A percentile compares a stretch with the other conserved stretches of the same genome.
phyloP scores from a whole-genome alignment of 2,888 invertebrate genomes.

The Tetranychus truncatus region DNA sequence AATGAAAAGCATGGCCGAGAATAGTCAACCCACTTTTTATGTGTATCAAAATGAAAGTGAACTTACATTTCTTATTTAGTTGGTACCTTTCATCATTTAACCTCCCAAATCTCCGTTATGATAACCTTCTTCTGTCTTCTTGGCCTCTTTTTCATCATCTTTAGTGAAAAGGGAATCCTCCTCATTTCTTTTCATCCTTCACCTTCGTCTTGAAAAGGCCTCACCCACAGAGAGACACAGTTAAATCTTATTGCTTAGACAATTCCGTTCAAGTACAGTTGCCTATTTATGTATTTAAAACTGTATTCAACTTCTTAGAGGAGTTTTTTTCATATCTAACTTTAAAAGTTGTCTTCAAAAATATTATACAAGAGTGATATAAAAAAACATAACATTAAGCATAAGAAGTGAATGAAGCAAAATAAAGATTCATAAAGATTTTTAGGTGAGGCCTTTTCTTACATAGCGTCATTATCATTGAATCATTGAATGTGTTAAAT shows the following conservation, averaged over 20 bases:
- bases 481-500: no score
- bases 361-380: no score
- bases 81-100: not conserved
- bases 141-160: not conserved
- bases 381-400: no score
- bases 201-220: not conserved
- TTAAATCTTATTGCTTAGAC: no score
- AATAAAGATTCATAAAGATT: no score
- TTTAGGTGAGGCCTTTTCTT: no score
- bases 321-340: no score
- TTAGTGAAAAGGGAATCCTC: not conserved
- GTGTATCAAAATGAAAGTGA: not conserved
- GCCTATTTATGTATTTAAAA: not conserved
- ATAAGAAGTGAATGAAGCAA: no score
- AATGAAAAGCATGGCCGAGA: not conserved
- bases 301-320: no score
- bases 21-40: constrained; percentile 1
- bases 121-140: not conserved
- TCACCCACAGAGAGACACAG: not conserved
- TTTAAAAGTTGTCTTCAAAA: no score
- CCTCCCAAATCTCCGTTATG: not conserved
- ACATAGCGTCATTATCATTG: no score
- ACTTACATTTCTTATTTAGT: not conserved
- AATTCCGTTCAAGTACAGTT: not conserved
- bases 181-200: not conserved